A percentile compares a stretch with the other conserved stretches of the same genome.
Evolutionary conservation across 2,888 invertebrate species (phyloP).

Genomic region (Sceliomorpha sp.): DNA sequence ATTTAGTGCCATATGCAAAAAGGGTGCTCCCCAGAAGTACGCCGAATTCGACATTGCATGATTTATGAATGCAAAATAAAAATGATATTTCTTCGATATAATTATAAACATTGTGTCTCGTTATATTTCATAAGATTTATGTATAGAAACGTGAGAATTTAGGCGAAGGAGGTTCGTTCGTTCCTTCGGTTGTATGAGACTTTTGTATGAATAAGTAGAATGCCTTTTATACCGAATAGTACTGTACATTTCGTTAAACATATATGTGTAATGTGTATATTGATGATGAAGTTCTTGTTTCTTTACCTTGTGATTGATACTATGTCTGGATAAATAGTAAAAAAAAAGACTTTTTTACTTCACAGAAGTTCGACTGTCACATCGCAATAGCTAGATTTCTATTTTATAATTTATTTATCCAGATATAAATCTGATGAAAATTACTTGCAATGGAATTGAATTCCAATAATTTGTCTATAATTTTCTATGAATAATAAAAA

Average conservation of each 20-base stretch:
- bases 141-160: conserved; percentile 60
- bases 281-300: conserved; percentile 20
- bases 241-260: conserved; percentile 66
- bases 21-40: conserved; percentile 40
- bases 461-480: not conserved
- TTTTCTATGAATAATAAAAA: too few species aligned
- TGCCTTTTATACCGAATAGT: conserved; percentile 59
- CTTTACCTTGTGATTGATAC: conserved; percentile 6
- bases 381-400: not conserved
- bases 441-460: not conserved
- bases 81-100: conserved; percentile 44
- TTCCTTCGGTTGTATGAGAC: conserved; percentile 56
- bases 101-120: conserved; percentile 60
- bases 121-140: conserved; percentile 66
- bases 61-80: conserved; percentile 30
- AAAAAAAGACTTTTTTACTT: not conserved
- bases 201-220: conserved; percentile 63
- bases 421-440: not conserved
- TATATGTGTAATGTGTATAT: conserved; percentile 36
- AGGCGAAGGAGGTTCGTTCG: conserved; percentile 51
- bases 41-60: conserved; percentile 37
- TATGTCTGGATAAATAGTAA: not conserved
- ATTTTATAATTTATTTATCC: conserved; percentile 1
- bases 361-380: not conserved
- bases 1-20: conserved; percentile 50